Percentiles rank a stretch among this genome's conserved stretches.
phyloP scores from a whole-genome alignment of 2,888 invertebrate genomes.

The Galeruca laticollis region DNA sequence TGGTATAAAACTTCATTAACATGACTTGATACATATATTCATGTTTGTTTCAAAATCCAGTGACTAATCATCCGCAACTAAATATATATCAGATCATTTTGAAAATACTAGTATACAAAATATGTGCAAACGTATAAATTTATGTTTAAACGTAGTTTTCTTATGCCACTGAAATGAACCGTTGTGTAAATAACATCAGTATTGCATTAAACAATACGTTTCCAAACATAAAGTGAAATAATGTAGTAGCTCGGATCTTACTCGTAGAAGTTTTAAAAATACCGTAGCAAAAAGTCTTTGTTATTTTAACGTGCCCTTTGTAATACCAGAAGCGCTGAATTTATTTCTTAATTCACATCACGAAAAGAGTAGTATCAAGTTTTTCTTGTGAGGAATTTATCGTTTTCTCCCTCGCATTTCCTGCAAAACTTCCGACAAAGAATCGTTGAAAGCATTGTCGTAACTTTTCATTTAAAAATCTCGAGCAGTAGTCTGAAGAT shows the following conservation, averaged over 20 bases:
- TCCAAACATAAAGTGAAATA: neutral
- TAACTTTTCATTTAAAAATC: constrained; percentile 39
- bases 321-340: constrained; percentile 12
- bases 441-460: constrained; percentile 36
- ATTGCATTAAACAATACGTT: neutral
- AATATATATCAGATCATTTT: too few relatives aligned
- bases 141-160: too few relatives aligned
- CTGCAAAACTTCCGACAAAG: constrained; percentile 34
- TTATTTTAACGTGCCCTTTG: constrained; percentile 10
- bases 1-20: too few relatives aligned
- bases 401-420: constrained; percentile 34
- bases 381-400: constrained; percentile 34
- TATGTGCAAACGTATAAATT: too few relatives aligned
- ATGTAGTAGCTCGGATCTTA: neutral
- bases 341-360: constrained; percentile 29
- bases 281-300: neutral
- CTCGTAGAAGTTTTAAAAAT: neutral
- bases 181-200: too few relatives aligned
- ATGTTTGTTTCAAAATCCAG: too few relatives aligned
- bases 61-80: too few relatives aligned
- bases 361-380: constrained; percentile 33
- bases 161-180: too few relatives aligned
- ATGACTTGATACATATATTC: too few relatives aligned
- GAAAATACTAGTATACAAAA: too few relatives aligned
- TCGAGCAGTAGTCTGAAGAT: constrained; percentile 33